Base-by-base conservation (phyloP, 2,113 vertebrate genomes). In the Hydrochoerus hydrochaeris region DNA sequence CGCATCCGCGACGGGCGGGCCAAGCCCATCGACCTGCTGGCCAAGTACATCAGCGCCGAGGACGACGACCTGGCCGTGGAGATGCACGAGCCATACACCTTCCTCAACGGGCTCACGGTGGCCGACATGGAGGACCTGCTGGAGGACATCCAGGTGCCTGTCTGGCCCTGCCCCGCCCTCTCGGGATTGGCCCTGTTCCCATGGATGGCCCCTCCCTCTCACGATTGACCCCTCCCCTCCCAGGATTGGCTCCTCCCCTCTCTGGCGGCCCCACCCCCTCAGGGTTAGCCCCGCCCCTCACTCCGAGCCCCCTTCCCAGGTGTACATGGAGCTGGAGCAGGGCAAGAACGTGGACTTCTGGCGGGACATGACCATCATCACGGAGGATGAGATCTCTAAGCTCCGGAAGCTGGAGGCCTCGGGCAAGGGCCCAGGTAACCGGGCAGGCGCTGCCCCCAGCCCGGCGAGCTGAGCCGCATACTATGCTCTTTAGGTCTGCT, bases 271-370 rank as follows among this genome's bases (percentile, higher is more conserved):
- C 7, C n/a, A 20, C 28, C 24, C 14, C 2, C 2, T 65, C 88
- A 99, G 99, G 99, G 3, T 1, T 35, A 13, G 63, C 16, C 63
- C 5, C 0, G 0, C 41, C 58, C 12, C 67, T 28, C 35, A 28
- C 67, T 3, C 57, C 20, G 1, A 3, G 54, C 54, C 54, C 54
- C 30, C 12, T 4, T 9, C 3, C 67, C 92, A 99, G 99, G 99
- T 99, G 30, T 99, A 99, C 97, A 99, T 99, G 99, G 99, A 99
- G 95, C 97, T 99, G 81, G 99, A 99, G 97, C 99, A 99, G 95
- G 99, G 99, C 20, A 99, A 99, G 97, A 99, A 99, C 0, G 99
- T 99, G 38, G 99, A 99, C 97, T 99, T 99, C 97, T 99, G 99
- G 99, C 99, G 99, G 83, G 99, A 99, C 98, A 99, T 99, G 99